These are phyloP conservation scores for Tridacna crocea DNA, from an alignment of 2,888 invertebrate genomes.

Conservation along the genomic window DNA sequence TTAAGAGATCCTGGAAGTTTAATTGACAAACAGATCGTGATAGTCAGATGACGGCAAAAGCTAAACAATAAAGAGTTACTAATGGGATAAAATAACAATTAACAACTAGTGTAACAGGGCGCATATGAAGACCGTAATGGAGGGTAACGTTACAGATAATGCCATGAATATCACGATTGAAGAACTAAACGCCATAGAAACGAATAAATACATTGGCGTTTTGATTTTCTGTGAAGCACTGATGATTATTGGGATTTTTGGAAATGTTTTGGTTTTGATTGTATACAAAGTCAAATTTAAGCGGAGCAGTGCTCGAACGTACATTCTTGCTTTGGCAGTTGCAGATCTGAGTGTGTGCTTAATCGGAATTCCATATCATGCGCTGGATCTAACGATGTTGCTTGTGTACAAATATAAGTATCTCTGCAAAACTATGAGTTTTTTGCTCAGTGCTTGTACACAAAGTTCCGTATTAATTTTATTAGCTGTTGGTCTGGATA, in stretches of 20 bases:
- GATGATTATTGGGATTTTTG: constrained; percentile 49
- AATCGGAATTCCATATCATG: constrained; percentile 61
- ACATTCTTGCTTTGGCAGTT: constrained; percentile 54
- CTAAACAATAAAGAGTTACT: no score
- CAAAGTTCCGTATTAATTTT: constrained; percentile 57
- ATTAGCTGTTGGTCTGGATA: constrained; percentile 58
- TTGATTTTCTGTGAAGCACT: constrained; percentile 36
- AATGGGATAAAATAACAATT: no score
- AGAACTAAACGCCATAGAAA: constrained; percentile 29
- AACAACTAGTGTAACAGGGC: no score
- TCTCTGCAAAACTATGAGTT: constrained; percentile 54
- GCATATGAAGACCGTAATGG: no score
- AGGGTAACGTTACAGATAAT: no score
- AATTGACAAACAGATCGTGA: no score
- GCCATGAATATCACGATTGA: constrained; percentile 19
- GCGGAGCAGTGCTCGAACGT: constrained; percentile 51
- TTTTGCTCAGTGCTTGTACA: constrained; percentile 44
- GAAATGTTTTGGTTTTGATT: constrained; percentile 49
- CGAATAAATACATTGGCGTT: constrained; percentile 24
- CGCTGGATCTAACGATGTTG: constrained; percentile 35
- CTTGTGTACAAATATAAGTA: constrained; percentile 29
- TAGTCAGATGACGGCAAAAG: no score
- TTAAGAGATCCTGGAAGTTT: no score
- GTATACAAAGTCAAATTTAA: constrained; percentile 58
- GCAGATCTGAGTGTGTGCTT: constrained; percentile 54